phyloP scores from a whole-genome alignment of 2,113 vertebrate species.

The Trogon melanurus region DNA sequence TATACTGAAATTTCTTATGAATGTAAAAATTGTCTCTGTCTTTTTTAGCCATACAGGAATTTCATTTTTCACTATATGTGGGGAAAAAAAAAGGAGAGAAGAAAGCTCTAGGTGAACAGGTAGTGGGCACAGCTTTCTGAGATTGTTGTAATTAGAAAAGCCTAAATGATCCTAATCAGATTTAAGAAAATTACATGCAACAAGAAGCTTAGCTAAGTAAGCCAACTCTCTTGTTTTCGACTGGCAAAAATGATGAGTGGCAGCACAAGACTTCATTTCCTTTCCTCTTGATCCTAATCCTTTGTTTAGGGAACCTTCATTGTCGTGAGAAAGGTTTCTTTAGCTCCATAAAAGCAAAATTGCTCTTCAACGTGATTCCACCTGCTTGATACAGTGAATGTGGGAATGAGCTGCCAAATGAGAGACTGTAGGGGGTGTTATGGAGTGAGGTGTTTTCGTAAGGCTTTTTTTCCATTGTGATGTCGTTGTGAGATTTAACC shows the following conservation, averaged over 20 bases:
- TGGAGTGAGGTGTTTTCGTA: not conserved
- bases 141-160: conserved; percentile 26
- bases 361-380: not conserved
- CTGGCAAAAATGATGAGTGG: conserved; percentile 54
- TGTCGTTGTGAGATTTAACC: not conserved
- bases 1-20: not conserved
- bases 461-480: not conserved
- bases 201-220: conserved; percentile 38
- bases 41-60: not conserved
- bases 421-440: not conserved
- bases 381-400: not conserved
- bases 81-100: not conserved
- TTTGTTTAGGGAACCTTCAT: conserved; percentile 62
- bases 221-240: conserved; percentile 37
- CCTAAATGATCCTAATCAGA: conserved; percentile 57
- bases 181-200: conserved; percentile 56
- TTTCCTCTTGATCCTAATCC: conserved; percentile 58
- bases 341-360: conserved; percentile 30
- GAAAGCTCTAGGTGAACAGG: not conserved
- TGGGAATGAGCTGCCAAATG: not conserved
- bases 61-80: not conserved
- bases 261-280: conserved; percentile 48
- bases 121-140: not conserved
- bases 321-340: conserved; percentile 60
- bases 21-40: not conserved